These are phyloP conservation scores for Brassicogethes aeneus DNA, from an alignment of 2,888 invertebrate genomes.

Conservation along the genomic window DNA sequence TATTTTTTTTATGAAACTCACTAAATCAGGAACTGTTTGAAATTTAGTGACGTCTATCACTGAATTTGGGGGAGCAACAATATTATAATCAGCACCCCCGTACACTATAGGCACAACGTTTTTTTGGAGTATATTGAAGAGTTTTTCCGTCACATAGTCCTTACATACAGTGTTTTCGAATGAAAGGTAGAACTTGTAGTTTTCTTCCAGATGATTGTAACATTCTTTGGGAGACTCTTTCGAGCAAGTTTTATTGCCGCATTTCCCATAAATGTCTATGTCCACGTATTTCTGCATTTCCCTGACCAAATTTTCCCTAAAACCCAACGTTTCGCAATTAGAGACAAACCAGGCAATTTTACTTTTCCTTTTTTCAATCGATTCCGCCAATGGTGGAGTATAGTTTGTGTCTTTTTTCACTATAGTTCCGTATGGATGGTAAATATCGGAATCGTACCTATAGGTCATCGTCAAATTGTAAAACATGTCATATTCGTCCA, in stretches of 20 bases:
- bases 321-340: conserved; percentile 43
- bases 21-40: conserved; percentile 41
- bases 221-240: conserved; percentile 36
- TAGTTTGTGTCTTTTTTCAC: conserved; percentile 16
- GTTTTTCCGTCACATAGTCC: conserved; percentile 56
- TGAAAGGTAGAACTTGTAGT: conserved; percentile 62
- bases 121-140: conserved; percentile 48
- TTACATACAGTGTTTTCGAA: conserved; percentile 63
- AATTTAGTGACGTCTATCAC: conserved; percentile 51
- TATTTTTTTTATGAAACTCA: conserved; percentile 43
- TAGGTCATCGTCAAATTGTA: conserved; percentile 53
- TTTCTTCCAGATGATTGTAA: conserved; percentile 40
- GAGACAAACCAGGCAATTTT: conserved; percentile 51
- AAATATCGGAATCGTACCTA: conserved; percentile 28
- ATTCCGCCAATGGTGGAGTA: conserved; percentile 14
- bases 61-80: conserved; percentile 44
- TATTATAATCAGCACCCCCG: conserved; percentile 52
- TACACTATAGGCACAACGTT: conserved; percentile 58
- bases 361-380: conserved; percentile 36
- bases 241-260: conserved; percentile 42
- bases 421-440: conserved; percentile 37
- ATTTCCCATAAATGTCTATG: conserved; percentile 56
- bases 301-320: conserved; percentile 38
- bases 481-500: conserved; percentile 33
- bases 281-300: conserved; percentile 48